Conservation (phyloP, 2,888 invertebrate species). For the Drosophila prostipennis region DNA sequence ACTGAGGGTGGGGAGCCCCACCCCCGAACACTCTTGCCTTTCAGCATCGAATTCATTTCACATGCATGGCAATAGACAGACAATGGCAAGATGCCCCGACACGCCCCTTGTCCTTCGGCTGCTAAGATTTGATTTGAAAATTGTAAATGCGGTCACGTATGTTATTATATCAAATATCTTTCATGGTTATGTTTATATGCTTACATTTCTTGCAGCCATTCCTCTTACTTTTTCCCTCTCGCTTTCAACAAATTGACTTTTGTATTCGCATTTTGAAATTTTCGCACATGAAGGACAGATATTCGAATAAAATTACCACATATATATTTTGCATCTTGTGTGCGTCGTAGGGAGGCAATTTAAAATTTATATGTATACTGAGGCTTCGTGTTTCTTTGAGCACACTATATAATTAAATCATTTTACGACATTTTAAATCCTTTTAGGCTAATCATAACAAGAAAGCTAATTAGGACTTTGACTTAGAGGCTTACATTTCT, state of each 20-base stretch:
- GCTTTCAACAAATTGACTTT: constrained; percentile 71
- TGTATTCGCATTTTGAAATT: constrained; percentile 66
- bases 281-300: constrained; percentile 43
- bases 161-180: constrained; percentile 77
- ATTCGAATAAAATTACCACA: constrained; percentile 25
- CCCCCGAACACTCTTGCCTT: constrained; percentile 4
- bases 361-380: constrained; percentile 77
- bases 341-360: constrained; percentile 3
- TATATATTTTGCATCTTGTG: constrained; percentile 15
- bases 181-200: constrained; percentile 75
- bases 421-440: constrained; percentile 58
- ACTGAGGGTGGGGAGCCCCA: not conserved
- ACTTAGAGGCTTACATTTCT: not conserved
- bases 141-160: constrained; percentile 79
- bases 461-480: constrained; percentile 37
- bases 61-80: constrained; percentile 61
- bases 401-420: constrained; percentile 66
- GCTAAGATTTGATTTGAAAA: constrained; percentile 71
- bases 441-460: constrained; percentile 25
- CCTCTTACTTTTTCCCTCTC: not conserved
- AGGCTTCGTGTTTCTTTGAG: constrained; percentile 47
- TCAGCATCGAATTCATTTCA: constrained; percentile 64
- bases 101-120: constrained; percentile 10
- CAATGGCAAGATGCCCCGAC: constrained; percentile 46
- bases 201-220: constrained; percentile 27